Percentiles rank a stretch among this genome's conserved stretches.
Evolutionary conservation across 2,888 invertebrate genomes (phyloP).

Genomic region (Clistopyga incitator): DNA sequence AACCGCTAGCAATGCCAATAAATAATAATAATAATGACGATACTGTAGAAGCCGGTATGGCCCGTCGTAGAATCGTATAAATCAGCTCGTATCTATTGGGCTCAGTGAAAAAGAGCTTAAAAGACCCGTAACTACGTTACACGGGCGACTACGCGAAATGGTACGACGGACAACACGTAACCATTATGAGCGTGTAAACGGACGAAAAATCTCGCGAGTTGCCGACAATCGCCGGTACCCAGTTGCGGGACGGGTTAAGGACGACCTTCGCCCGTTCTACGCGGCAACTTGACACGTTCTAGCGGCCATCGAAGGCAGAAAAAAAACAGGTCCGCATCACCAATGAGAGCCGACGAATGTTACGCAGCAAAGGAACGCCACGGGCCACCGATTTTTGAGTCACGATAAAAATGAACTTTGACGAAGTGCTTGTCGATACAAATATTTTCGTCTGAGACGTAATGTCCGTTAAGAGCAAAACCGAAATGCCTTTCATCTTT

Average conservation of each 20-base stretch:
- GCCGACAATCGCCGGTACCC: constrained; percentile 3
- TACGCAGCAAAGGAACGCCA: constrained; percentile 3
- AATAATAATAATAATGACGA: constrained; percentile 12
- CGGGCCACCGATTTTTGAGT: neutral
- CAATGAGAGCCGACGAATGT: constrained; percentile 29
- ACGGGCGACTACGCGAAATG: neutral
- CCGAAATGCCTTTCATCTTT: neutral
- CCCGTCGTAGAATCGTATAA: constrained; percentile 7
- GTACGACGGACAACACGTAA: neutral
- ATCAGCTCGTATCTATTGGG: constrained; percentile 11
- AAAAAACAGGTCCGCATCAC: neutral
- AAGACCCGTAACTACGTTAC: constrained; percentile 6
- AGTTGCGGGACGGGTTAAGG: constrained; percentile 54
- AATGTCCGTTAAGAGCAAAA: neutral
- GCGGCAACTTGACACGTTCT: constrained; percentile 32
- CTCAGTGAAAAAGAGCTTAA: neutral
- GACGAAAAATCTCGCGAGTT: constrained; percentile 10
- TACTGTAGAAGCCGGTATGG: neutral
- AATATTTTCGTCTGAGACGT: neutral
- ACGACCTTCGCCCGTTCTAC: constrained; percentile 48
- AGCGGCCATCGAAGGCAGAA: constrained; percentile 10
- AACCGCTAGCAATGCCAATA: constrained; percentile 7
- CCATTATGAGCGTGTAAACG: neutral
- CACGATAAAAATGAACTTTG: constrained; percentile 4
- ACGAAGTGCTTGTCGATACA: neutral